phyloP scores from a whole-genome alignment of 2,888 invertebrate species.

The Machimus rusticus region DNA sequence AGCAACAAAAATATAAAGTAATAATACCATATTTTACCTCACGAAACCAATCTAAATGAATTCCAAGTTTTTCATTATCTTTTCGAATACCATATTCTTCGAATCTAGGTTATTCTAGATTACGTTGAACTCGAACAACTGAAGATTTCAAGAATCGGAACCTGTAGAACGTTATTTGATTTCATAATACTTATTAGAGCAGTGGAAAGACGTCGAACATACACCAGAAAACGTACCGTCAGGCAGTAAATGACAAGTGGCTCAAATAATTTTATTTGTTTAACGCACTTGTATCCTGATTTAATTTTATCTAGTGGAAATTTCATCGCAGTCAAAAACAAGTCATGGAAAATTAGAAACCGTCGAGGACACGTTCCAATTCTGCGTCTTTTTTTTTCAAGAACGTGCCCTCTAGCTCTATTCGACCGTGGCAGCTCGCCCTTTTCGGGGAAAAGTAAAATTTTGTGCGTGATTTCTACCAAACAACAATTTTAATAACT shows the following conservation, averaged over 20 bases:
- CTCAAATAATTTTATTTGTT: conserved; percentile 71
- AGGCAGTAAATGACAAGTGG: conserved; percentile 93
- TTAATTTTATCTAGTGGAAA: conserved; percentile 60
- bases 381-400: conserved; percentile 47
- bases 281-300: conserved; percentile 64
- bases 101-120: conserved; percentile 95
- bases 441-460: conserved; percentile 54
- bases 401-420: neutral
- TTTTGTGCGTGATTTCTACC: conserved; percentile 71
- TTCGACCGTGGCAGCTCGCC: too few species aligned
- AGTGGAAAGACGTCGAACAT: conserved; percentile 55
- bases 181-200: conserved; percentile 74
- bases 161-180: conserved; percentile 79
- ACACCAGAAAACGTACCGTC: conserved; percentile 64
- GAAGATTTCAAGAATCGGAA: conserved; percentile 82
- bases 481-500: conserved; percentile 76
- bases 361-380: neutral
- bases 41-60: conserved; percentile 91
- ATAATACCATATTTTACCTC: conserved; percentile 65
- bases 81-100: conserved; percentile 92
- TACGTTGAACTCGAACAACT: conserved; percentile 85
- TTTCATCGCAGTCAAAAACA: conserved; percentile 57
- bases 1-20: conserved; percentile 5
- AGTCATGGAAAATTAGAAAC: conserved; percentile 58
- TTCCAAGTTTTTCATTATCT: conserved; percentile 90